phyloP scores from a whole-genome alignment of 2,797 vertebrate genomes.

The Platalea minor region DNA sequence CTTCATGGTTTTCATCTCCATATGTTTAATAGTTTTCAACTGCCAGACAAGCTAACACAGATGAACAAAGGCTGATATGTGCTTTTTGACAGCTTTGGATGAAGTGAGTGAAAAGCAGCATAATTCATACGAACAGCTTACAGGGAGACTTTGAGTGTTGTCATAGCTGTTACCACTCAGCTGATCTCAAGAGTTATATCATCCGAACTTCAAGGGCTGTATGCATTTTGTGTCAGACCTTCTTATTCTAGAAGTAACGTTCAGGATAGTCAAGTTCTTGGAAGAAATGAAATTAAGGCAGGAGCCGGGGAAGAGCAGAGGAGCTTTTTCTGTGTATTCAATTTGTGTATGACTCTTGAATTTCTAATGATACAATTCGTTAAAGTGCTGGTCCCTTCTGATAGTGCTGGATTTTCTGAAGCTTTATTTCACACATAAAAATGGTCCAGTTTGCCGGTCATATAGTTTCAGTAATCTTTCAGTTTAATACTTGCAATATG shows the following conservation, averaged over 20 bases:
- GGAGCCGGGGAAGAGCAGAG: not conserved
- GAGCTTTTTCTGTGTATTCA: not conserved
- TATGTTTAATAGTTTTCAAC: not conserved
- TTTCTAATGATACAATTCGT: not conserved
- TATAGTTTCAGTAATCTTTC: not conserved
- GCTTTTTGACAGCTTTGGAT: not conserved
- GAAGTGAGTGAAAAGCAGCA: conserved; percentile 5
- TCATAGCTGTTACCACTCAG: not conserved
- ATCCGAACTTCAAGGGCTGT: not conserved
- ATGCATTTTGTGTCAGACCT: not conserved
- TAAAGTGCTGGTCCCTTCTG: not conserved
- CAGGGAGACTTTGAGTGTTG: not conserved
- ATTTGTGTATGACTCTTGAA: not conserved
- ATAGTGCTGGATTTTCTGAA: not conserved
- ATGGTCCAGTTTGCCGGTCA: not conserved
- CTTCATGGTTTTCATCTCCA: not conserved
- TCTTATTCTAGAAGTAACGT: not conserved
- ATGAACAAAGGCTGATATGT: not conserved
- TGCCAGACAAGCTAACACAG: not conserved
- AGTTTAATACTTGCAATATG: not conserved
- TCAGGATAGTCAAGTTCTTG: not conserved
- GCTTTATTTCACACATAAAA: not conserved
- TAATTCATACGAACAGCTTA: not conserved
- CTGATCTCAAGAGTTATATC: not conserved
- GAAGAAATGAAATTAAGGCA: not conserved